phyloP scores from a whole-genome alignment of 2,797 vertebrate species.

The Semotilus atromaculatus region DNA sequence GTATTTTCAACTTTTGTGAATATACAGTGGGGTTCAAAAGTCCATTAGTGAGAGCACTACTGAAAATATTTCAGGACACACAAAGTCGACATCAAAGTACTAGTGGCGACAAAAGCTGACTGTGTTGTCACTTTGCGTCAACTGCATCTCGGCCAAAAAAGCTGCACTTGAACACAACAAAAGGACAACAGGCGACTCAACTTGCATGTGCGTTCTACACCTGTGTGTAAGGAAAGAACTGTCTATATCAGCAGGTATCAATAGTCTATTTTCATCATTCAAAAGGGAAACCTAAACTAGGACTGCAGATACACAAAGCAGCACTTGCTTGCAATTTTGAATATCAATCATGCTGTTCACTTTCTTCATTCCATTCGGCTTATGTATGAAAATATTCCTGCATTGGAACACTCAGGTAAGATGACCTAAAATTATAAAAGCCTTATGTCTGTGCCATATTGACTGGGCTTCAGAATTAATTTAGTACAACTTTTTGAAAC shows the following conservation, averaged over 20 bases:
- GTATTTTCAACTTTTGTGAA: background rate
- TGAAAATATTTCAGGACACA: background rate
- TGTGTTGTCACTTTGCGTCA: background rate
- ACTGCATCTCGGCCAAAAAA: background rate
- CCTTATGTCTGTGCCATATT: no score
- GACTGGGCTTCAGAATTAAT: no score
- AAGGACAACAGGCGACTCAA: no score
- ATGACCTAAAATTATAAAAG: background rate
- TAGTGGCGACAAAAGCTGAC: background rate
- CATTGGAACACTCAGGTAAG: background rate
- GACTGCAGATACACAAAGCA: background rate
- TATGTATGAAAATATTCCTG: background rate
- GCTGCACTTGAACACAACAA: background rate
- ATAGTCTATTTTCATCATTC: no score
- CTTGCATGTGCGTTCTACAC: no score
- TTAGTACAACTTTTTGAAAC: no score
- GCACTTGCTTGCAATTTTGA: background rate
- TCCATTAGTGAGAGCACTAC: background rate
- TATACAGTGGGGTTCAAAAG: background rate
- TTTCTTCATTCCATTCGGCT: background rate
- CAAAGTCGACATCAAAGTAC: background rate
- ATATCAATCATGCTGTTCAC: background rate
- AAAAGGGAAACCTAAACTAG: no score
- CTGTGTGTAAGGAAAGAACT: no score
- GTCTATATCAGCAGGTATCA: no score